phyloP scores from a whole-genome alignment of 2,888 invertebrate species.

The Junonia oenone region DNA sequence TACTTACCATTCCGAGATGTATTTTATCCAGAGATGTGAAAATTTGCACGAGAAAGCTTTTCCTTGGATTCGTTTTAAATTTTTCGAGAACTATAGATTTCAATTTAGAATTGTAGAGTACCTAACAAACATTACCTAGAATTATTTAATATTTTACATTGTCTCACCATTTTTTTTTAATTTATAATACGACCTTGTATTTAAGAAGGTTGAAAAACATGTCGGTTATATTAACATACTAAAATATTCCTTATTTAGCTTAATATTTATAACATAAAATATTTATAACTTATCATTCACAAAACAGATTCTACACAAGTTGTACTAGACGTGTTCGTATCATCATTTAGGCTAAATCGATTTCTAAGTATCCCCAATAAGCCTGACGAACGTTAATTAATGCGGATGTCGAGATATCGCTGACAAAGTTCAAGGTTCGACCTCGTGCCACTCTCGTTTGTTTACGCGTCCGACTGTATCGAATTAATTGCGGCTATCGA shows the following conservation, averaged over 20 bases:
- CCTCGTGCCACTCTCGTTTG: slow-evolving; percentile 23
- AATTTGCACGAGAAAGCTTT: not conserved
- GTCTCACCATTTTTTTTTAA: not conserved
- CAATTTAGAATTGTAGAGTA: no score
- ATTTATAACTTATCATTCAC: not conserved
- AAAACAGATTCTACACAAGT: no score
- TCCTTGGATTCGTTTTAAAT: not conserved
- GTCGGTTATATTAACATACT: not conserved
- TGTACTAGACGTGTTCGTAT: not conserved
- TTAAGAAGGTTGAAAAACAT: slow-evolving; percentile 8
- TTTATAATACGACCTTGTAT: slow-evolving; percentile 2
- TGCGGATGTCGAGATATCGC: slow-evolving; percentile 35
- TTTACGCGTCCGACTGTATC: slow-evolving; percentile 9
- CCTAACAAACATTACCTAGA: no score
- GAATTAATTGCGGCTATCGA: not conserved
- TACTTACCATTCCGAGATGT: slow-evolving; percentile 5
- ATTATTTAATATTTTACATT: not conserved
- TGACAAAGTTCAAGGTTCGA: slow-evolving; percentile 41
- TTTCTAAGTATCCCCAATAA: slow-evolving; percentile 2
- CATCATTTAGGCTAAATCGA: not conserved
- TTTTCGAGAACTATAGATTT: not conserved
- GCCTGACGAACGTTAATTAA: slow-evolving; percentile 35
- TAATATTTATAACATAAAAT: not conserved
- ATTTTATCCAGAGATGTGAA: slow-evolving; percentile 1
- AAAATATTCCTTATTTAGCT: not conserved